Conservation (phyloP, 2,888 invertebrate genomes). For the Cetonia aurata region DNA sequence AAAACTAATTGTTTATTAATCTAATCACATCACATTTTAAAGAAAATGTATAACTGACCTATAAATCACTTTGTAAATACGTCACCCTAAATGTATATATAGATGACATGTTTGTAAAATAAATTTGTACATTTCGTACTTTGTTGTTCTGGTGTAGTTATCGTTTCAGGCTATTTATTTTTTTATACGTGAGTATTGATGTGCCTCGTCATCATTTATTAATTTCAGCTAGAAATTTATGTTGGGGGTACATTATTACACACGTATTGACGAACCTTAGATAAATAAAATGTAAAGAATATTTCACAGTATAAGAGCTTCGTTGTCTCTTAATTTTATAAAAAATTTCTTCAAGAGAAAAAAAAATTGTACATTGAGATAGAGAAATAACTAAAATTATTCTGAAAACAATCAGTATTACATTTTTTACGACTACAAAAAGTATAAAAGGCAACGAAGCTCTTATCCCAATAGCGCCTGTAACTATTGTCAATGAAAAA, state of each 20-base stretch:
- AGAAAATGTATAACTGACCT: constrained; percentile 44
- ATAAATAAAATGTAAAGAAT: constrained; percentile 36
- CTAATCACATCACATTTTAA: constrained; percentile 55
- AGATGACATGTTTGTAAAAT: constrained; percentile 60
- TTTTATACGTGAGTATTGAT: constrained; percentile 37
- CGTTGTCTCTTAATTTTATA: constrained; percentile 58
- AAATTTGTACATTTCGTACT: constrained; percentile 64
- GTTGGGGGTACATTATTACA: constrained; percentile 8
- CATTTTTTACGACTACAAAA: constrained; percentile 46
- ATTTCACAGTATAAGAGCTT: constrained; percentile 50
- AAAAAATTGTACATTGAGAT: constrained; percentile 46
- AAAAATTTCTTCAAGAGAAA: constrained; percentile 59
- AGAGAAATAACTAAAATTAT: constrained; percentile 52
- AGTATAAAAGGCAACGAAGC: constrained; percentile 42
- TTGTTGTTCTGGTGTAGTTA: constrained; percentile 49
- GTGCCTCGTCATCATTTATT: constrained; percentile 21
- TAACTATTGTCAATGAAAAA: constrained; percentile 49
- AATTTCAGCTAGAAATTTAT: constrained; percentile 18
- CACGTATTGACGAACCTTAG: constrained; percentile 20
- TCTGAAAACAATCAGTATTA: constrained; percentile 63
- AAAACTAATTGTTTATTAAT: constrained; percentile 26
- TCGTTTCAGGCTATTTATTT: constrained; percentile 47
- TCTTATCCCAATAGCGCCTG: constrained; percentile 43
- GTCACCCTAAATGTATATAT: constrained; percentile 56
- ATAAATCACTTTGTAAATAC: constrained; percentile 46